These are phyloP conservation scores for Morpho achilles DNA, from an alignment of 2,888 invertebrate species.

Conservation along the genomic window DNA sequence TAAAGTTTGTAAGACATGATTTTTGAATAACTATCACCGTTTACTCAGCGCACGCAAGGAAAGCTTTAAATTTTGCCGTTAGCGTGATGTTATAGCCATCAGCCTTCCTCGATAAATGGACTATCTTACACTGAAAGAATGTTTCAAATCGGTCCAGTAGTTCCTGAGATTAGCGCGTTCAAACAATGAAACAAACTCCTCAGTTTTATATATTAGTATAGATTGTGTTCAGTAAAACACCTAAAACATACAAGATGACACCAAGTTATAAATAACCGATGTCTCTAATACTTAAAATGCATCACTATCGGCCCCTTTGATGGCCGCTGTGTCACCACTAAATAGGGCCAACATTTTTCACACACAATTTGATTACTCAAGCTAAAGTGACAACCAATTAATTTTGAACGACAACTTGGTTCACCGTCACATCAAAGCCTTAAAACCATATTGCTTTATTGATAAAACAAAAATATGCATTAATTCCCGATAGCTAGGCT, in stretches of 20 bases:
- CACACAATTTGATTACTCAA: conserved; percentile 23
- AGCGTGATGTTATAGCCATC: too few species aligned
- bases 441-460: conserved; percentile 12
- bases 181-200: too few species aligned
- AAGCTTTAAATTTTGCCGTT: too few species aligned
- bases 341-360: conserved; percentile 19
- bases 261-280: conserved; percentile 9
- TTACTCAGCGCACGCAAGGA: too few species aligned
- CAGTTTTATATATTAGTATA: too few species aligned
- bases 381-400: conserved; percentile 21
- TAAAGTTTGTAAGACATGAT: too few species aligned
- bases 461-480: conserved; percentile 6
- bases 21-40: too few species aligned
- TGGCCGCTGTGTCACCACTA: conserved; percentile 10
- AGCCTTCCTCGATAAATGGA: too few species aligned
- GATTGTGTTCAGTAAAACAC: too few species aligned
- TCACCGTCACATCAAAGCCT: not conserved
- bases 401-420: conserved; percentile 11
- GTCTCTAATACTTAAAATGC: conserved; percentile 14
- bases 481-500: conserved; percentile 1
- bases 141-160: too few species aligned
- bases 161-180: too few species aligned
- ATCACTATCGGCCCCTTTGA: conserved; percentile 8
- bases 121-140: too few species aligned
- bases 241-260: not conserved